Conservation (phyloP, 2,888 invertebrate genomes). For the Anarsia innoxiella region DNA sequence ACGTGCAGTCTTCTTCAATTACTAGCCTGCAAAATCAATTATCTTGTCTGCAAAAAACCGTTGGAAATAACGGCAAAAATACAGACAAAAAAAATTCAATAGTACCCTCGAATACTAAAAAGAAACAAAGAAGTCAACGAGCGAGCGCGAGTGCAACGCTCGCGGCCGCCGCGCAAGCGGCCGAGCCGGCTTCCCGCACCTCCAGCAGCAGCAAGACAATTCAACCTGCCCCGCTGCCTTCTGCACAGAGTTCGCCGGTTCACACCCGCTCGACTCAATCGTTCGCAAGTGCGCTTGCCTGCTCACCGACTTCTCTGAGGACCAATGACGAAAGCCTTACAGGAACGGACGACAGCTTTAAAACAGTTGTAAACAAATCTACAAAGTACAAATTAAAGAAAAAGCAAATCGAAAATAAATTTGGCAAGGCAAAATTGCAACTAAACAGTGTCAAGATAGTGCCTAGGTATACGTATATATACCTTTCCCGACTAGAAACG, state of each 20-base stretch:
- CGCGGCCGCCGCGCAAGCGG: not conserved
- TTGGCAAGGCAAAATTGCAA: not conserved
- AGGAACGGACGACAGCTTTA: slow-evolving; percentile 2
- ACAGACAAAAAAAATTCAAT: not conserved
- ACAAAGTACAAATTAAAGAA: slow-evolving; percentile 2
- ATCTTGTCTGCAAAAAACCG: not conserved
- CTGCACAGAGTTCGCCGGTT: too few relatives aligned
- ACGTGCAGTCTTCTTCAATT: not conserved
- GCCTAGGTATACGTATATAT: slow-evolving; percentile 2
- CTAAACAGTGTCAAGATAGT: slow-evolving; percentile 1
- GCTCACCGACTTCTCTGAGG: too few relatives aligned
- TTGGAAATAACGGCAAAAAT: not conserved
- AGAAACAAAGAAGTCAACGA: not conserved
- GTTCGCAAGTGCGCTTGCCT: too few relatives aligned
- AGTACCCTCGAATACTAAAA: not conserved
- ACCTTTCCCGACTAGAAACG: not conserved
- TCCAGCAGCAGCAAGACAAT: not conserved
- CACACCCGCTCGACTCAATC: too few relatives aligned
- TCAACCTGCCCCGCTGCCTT: too few relatives aligned
- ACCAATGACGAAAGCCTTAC: too few relatives aligned
- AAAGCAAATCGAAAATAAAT: not conserved
- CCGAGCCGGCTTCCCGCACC: not conserved
- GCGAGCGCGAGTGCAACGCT: not conserved
- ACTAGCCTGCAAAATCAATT: not conserved
- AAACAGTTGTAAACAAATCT: slow-evolving; percentile 4